Conservation (phyloP, 2,888 invertebrate genomes). For the Micropterix aruncella region DNA sequence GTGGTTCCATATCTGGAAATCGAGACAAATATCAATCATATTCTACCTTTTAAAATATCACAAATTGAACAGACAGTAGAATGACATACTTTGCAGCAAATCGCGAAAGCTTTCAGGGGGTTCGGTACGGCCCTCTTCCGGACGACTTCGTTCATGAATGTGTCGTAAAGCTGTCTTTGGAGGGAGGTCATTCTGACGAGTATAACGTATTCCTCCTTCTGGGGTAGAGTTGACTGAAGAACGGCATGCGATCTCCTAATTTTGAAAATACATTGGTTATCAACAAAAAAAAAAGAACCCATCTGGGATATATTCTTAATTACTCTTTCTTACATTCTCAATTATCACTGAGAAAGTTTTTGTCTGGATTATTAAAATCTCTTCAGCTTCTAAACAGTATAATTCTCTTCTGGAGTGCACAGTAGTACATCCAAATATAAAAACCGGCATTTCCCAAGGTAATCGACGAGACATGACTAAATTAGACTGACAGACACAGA, state of each 20-base stretch:
- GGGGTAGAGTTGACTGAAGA: slow-evolving; percentile 80
- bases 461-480: too few relatives aligned
- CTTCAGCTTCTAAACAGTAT: too few relatives aligned
- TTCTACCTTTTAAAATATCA: slow-evolving; percentile 1
- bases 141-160: slow-evolving; percentile 87
- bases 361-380: too few relatives aligned
- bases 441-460: too few relatives aligned
- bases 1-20: slow-evolving; percentile 76
- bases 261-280: slow-evolving; percentile 9
- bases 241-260: slow-evolving; percentile 86
- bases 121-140: slow-evolving; percentile 79
- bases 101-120: slow-evolving; percentile 94
- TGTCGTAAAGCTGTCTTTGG: slow-evolving; percentile 81
- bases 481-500: too few relatives aligned
- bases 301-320: too few relatives aligned
- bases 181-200: slow-evolving; percentile 80
- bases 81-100: slow-evolving; percentile 77
- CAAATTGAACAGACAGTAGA: slow-evolving; percentile 2
- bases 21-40: slow-evolving; percentile 1
- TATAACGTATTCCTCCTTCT: slow-evolving; percentile 90
- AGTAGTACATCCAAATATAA: too few relatives aligned
- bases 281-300: too few relatives aligned
- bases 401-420: too few relatives aligned
- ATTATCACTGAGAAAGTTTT: too few relatives aligned
- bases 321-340: too few relatives aligned